Base-by-base conservation (phyloP, 2,888 invertebrate species). In the Drosophila multiciliata region DNA sequence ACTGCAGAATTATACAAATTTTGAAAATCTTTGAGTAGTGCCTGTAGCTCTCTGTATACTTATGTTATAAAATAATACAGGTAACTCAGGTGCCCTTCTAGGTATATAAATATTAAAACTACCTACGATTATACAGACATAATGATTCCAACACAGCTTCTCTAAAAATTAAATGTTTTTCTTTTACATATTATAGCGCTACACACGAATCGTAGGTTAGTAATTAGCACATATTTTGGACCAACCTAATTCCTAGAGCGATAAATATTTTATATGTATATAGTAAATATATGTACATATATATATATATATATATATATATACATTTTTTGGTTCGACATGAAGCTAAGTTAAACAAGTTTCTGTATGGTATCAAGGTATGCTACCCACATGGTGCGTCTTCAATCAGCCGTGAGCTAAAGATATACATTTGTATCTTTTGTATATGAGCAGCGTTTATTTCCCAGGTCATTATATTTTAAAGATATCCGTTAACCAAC, bases 271-370 rank as follows among this genome's bases (percentile, higher is more conserved):
- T 45, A 32, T 23, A n/a, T 50, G 40, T 58, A 54, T 58, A 45
- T 55, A 35, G 45, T 45, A 45, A 23, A 40, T 58, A 59, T 40
- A 29, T 20, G 17, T 58, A 35, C 53, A 60, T 55, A 53, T 50
- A 42, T 40, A 26, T 17, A 35, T 5, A n/a, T 32, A 53, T 42
- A 29, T 26, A 26, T 23, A 23, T 23, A 23, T 23, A 61, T 49
- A 50, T 12, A 42, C 26, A 32, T 65, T 55, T 48, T 57, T 33
- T 8, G 35, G 48, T 52, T 71, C 57, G 67, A 61, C 77, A 80
- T 73, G 59, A 60, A 6, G 53, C 67, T 65, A 82, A 78, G 70
- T 69, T 57, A 83, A 83, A 87, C 83, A 73, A 84, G 83, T 83
- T 87, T 84, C 65, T 53, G 33, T 50, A 55, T 40, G 54, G 58